A percentile compares a stretch with the other conserved stretches of the same genome.
Conservation (phyloP, 2,113 vertebrate genomes). For the Macaca fascicularis region T2T-MFA8v1.1 NC_088380.1:40224501-40225000, state of each 20-base stretch:
- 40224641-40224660: too few relatives aligned
- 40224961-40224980: background rate
- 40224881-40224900: background rate
- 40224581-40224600: too few relatives aligned
- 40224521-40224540: too few relatives aligned
- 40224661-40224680: too few relatives aligned
- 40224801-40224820: background rate
- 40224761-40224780: background rate
- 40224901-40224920: background rate
- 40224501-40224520: too few relatives aligned
- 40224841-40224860: background rate
- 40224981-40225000: slow-evolving; percentile 46
- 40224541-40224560: too few relatives aligned
- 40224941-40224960: slow-evolving; percentile 37
- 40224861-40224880: background rate
- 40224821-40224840: background rate
- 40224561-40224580: too few relatives aligned
- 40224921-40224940: background rate
- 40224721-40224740: background rate
- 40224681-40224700: too few relatives aligned
- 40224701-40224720: too few relatives aligned
- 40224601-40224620: too few relatives aligned
- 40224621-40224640: too few relatives aligned
- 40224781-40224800: background rate
- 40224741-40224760: background rate